Evolutionary conservation across 2,113 vertebrate genomes (phyloP).

Genomic region (Dicrurus megarhynchus): DNA sequence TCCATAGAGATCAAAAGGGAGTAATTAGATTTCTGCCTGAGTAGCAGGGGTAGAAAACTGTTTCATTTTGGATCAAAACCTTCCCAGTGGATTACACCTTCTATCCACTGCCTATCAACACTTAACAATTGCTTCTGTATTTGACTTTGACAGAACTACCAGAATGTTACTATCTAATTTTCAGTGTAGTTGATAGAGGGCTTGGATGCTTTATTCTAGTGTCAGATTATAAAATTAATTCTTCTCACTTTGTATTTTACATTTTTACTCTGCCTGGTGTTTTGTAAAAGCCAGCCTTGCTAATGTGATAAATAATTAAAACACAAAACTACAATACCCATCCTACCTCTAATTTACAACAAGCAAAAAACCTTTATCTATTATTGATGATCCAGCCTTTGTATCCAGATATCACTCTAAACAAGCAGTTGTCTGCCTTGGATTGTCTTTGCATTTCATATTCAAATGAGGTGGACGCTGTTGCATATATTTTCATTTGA

Average conservation of each 20-base stretch:
- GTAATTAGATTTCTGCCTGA: slow-evolving; percentile 79
- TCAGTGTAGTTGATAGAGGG: neutral
- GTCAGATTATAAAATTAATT: slow-evolving; percentile 53
- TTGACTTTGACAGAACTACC: slow-evolving; percentile 68
- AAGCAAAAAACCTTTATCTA: slow-evolving; percentile 45
- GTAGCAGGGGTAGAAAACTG: slow-evolving; percentile 72
- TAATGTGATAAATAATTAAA: slow-evolving; percentile 46
- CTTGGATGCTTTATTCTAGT: slow-evolving; percentile 47
- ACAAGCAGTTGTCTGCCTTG: slow-evolving; percentile 31
- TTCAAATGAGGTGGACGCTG: slow-evolving; percentile 32
- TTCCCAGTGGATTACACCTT: slow-evolving; percentile 69
- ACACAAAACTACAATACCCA: slow-evolving; percentile 23
- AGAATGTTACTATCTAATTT: slow-evolving; percentile 67
- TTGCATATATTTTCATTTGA: slow-evolving; percentile 50
- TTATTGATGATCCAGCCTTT: slow-evolving; percentile 56
- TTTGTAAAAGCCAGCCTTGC: slow-evolving; percentile 25
- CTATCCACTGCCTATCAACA: slow-evolving; percentile 65
- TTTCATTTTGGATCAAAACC: slow-evolving; percentile 76
- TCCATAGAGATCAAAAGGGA: slow-evolving; percentile 73
- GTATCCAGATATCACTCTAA: slow-evolving; percentile 45
- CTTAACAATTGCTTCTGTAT: slow-evolving; percentile 69
- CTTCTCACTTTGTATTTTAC: neutral
- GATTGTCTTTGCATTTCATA: slow-evolving; percentile 24
- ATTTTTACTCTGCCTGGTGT: slow-evolving; percentile 29
- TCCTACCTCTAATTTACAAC: slow-evolving; percentile 26